Evolutionary conservation across 2,888 invertebrate genomes (phyloP), one percentile per base, ranked within the genome.

Genomic region (Pantelozetes paolii): DNA sequence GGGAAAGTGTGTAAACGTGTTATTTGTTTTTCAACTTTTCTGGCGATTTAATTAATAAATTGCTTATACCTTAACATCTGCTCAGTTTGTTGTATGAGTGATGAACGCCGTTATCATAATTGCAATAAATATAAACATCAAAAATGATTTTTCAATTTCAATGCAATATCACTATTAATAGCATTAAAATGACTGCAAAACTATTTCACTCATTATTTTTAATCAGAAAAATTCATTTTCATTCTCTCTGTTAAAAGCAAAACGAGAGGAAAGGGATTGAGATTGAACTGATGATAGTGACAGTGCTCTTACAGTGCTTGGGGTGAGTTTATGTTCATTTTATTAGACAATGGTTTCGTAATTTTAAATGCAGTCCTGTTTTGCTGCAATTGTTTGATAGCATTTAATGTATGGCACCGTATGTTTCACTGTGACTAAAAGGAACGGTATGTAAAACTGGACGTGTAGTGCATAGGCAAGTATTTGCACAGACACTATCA

Each of bases 81-180:
- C 32, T 62, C 36, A 32, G 30, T 32, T 32, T 20, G 18, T 15
- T 2, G 13, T 59, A 59, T 62, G 62, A 62, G 23, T 32, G 36
- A 62, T 62, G 62, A 62, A 62, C 20, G 54, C 20, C 54, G 62
- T 36, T 62, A 62, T 62, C 62, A 11, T 54, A 11, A n/a, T 28
- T 15, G 62, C 62, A 32, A 62, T 62, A 62, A 62, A 62, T 62
- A 54, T 54, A 62, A 62, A 62, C 62, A 59, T 23, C n/a, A 62
- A 28, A 62, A 54, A 57, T 28, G 9, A 28, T 28, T 62, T 62
- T 62, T 32, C 28, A 59, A 59, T 59, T 30, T 6, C 15, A 28
- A 28, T 59, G 59, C 23, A 59, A 59, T 11, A 20, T 5, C 20
- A 48, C 20, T 48, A 48, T n/a, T n/a, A n/a, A n/a, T n/a, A n/a